phyloP scores from a whole-genome alignment of 2,797 vertebrate genomes.

The Sebastes umbrosus region DNA sequence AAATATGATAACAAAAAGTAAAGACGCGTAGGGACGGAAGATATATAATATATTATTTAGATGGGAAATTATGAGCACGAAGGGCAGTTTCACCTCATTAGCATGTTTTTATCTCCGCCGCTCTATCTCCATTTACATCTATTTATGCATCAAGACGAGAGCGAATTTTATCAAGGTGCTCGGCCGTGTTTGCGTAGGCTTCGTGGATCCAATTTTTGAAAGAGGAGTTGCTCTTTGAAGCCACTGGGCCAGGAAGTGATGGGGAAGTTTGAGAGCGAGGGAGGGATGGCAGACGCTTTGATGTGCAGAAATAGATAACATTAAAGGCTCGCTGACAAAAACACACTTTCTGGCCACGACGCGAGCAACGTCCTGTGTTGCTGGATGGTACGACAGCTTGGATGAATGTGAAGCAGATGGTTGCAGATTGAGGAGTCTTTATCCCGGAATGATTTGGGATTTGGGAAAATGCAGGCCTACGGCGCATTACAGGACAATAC shows the following conservation, averaged over 20 bases:
- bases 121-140: conserved; percentile 53
- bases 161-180: conserved; percentile 53
- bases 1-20: not conserved
- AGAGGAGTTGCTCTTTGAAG: conserved; percentile 69
- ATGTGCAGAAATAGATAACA: conserved; percentile 75
- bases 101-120: conserved; percentile 16
- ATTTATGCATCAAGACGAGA: conserved; percentile 49
- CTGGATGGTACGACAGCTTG: conserved; percentile 19
- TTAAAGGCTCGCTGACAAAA: conserved; percentile 55
- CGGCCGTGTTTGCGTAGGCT: conserved; percentile 20
- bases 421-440: conserved; percentile 5
- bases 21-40: not conserved
- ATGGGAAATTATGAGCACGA: conserved; percentile 16
- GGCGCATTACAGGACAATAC: not conserved
- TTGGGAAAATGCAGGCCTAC: conserved; percentile 1
- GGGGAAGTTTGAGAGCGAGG: conserved; percentile 41
- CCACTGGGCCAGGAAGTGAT: conserved; percentile 47
- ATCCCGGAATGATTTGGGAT: conserved; percentile 7
- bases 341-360: conserved; percentile 27
- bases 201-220: conserved; percentile 40
- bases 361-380: not conserved
- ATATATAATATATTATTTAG: conserved; percentile 19
- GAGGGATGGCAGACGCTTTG: conserved; percentile 59
- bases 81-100: conserved; percentile 43
- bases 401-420: conserved; percentile 39